These are phyloP conservation scores for Mesorhabditis spiculigera DNA, from an alignment of 2,888 invertebrate species.

Conservation along the genomic window DNA sequence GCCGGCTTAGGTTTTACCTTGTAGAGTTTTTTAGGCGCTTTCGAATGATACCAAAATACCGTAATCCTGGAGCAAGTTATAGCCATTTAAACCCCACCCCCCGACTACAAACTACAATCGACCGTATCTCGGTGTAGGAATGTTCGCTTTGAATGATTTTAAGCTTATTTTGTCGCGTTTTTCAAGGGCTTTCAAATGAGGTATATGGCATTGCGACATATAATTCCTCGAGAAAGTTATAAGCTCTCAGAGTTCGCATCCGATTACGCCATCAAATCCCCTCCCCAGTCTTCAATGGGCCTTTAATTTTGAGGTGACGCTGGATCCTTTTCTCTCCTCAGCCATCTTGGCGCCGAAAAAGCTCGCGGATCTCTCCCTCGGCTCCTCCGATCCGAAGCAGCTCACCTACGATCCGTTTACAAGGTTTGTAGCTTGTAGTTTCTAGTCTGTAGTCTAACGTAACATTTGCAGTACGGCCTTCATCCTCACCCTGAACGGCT, in stretches of 20 bases:
- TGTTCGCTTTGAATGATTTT: no score
- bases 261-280: not conserved
- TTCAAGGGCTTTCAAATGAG: not conserved
- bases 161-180: no score
- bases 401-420: constrained; percentile 57
- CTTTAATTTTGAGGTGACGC: constrained; percentile 25
- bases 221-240: not conserved
- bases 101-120: no score
- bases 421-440: constrained; percentile 34
- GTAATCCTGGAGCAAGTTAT: no score
- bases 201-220: not conserved
- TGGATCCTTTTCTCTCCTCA: constrained; percentile 49
- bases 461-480: constrained; percentile 47
- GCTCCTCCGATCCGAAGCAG: constrained; percentile 55
- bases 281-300: not conserved
- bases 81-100: no score
- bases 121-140: no score
- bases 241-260: not conserved
- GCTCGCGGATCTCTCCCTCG: constrained; percentile 43
- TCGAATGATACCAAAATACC: no score
- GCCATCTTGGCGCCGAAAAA: constrained; percentile 45
- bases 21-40: no score
- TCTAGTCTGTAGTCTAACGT: not conserved
- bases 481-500: constrained; percentile 53
- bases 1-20: no score